Conservation (phyloP, 2,113 vertebrate species). For the Electrona antarctica region DNA sequence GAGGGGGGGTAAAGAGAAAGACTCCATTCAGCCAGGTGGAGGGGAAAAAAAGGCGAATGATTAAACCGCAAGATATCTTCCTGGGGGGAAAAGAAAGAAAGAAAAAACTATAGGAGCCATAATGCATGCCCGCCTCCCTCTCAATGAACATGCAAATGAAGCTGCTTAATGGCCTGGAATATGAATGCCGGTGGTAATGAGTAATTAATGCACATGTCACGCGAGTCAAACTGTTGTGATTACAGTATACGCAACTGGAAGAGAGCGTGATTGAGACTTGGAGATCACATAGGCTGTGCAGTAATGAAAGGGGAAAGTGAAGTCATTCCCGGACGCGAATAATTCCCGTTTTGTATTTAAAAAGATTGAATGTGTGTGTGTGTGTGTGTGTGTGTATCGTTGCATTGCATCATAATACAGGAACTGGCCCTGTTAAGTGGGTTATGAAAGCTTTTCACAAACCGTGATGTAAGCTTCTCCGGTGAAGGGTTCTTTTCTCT, state of each 20-base stretch:
- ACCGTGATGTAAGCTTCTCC: no score
- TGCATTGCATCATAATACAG: no score
- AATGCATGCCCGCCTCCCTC: constrained; percentile 45
- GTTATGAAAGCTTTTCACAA: no score
- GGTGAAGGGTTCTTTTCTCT: no score
- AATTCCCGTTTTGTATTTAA: no score
- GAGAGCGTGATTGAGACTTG: no score
- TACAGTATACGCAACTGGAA: constrained; percentile 45
- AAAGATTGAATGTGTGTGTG: no score
- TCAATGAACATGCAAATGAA: constrained; percentile 75
- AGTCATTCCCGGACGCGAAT: no score
- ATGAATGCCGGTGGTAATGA: constrained; percentile 55
- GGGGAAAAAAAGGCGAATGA: constrained; percentile 22
- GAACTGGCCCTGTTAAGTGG: no score
- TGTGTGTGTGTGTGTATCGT: no score
- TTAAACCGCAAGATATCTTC: constrained; percentile 46
- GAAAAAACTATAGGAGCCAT: constrained; percentile 29
- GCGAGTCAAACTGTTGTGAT: constrained; percentile 62
- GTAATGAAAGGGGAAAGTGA: no score
- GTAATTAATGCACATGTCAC: constrained; percentile 71
- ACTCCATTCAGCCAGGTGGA: not conserved
- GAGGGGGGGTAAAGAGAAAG: not conserved
- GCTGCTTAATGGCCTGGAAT: constrained; percentile 67
- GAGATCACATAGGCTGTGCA: no score
- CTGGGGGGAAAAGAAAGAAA: constrained; percentile 5